phyloP scores from a whole-genome alignment of 2,888 invertebrate genomes.

The Antheraea yamamai region DNA sequence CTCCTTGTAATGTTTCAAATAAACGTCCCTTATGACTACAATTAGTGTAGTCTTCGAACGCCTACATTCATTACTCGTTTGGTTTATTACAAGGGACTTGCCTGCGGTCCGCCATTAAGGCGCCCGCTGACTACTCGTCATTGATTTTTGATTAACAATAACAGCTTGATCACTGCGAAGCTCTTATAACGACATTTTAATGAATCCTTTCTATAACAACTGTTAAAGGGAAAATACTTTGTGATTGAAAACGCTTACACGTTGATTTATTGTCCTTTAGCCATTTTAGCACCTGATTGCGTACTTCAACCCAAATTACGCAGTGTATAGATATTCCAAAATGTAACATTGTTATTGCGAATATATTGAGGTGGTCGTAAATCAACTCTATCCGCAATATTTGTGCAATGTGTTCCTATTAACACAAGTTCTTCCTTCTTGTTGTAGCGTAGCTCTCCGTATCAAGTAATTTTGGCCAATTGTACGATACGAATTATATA shows the following conservation, averaged over 20 bases:
- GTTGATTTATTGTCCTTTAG: background rate
- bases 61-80: conserved; percentile 17
- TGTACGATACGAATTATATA: too few species aligned
- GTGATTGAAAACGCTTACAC: background rate
- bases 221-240: background rate
- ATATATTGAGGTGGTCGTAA: too few species aligned
- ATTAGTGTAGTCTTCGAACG: conserved; percentile 5
- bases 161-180: background rate
- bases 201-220: background rate
- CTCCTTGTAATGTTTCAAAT: too few species aligned
- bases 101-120: conserved; percentile 19
- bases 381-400: too few species aligned
- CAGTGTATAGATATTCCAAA: background rate
- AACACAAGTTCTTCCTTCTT: too few species aligned
- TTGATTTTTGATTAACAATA: conserved; percentile 20
- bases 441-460: too few species aligned
- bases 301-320: background rate
- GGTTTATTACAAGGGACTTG: conserved; percentile 17
- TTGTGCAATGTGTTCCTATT: too few species aligned
- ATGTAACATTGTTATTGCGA: too few species aligned
- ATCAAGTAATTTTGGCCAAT: too few species aligned
- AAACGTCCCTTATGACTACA: conserved; percentile 11
- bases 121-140: conserved; percentile 13
- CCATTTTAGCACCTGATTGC: background rate
- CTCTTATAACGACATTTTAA: conserved; percentile 1